Base-by-base conservation (phyloP, 1,140 invertebrate species). In the Sitobion miscanthi region DNA sequence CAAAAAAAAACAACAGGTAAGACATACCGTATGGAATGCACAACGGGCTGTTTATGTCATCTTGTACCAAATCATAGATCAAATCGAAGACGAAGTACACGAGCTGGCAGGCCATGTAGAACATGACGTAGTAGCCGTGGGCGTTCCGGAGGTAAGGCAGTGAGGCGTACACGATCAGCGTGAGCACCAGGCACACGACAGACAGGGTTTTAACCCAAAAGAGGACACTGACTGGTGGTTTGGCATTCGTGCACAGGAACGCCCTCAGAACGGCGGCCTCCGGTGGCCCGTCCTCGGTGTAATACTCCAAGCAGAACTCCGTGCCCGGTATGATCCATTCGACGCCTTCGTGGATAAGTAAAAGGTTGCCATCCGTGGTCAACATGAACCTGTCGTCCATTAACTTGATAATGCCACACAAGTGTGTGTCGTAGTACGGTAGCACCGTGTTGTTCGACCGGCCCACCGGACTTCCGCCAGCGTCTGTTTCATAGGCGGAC, bases 81-180 rank as follows among this genome's bases (percentile, higher is more conserved):
- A 42, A 2, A 42, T 42, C 4, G 49, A 96, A 95, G 0, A 96
- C 94, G 94, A 97, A 98, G 0, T 96, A 96, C 3, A 96, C 94
- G 69, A 97, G 95, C 2, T 97, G 95, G 2, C 96, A 96, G 6
- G 96, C 95, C 3, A 97, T 96, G 94, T 97, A 97, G 94, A 96
- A 97, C 96, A 97, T 97, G 17, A 97, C 95, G 0, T 96, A 97
- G 95, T 96, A 96, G 1, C 97, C 97, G 94, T 97, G 97, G 17
- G 97, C 95, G 95, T 97, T 97, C 20, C 96, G 94, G 42, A 97
- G 94, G 90, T 97, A 97, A 0, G 97, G 96, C 77, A 97, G 96
- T 47, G 97, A 95, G 3, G 96, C 96, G 94, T 98, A 97, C 0
- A 97, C 97, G 62, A 97, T 91, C 90, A 98, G 96, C 3, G 97